Percentiles rank a stretch among this genome's conserved stretches.
Evolutionary conservation across 2,888 invertebrate genomes (phyloP).

Genomic region (Drosophila quasianomalipes): DNA sequence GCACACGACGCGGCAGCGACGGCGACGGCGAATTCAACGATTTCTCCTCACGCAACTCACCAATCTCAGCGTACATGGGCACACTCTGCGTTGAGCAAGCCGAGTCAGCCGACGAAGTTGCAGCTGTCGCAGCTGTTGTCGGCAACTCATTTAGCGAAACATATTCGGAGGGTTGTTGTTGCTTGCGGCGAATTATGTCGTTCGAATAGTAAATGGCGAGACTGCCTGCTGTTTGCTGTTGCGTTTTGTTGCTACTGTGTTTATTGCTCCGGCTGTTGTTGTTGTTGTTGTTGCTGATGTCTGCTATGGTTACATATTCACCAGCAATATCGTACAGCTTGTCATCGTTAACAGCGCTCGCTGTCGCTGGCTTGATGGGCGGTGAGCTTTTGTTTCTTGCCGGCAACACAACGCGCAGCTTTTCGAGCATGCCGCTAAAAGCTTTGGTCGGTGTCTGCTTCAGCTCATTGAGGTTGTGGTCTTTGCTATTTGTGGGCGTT

Average conservation of each 20-base stretch:
- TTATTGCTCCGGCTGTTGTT: conserved; percentile 86
- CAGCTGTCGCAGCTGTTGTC: conserved; percentile 16
- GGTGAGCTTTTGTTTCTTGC: conserved; percentile 84
- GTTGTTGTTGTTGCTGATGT: conserved; percentile 91
- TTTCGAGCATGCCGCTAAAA: conserved; percentile 90
- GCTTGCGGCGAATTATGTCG: conserved; percentile 87
- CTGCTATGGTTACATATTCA: conserved; percentile 94
- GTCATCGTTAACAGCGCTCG: conserved; percentile 85
- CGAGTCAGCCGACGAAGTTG: conserved; percentile 15
- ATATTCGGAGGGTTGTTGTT: conserved; percentile 87
- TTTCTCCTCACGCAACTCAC: conserved; percentile 79
- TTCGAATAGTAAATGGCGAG: conserved; percentile 88
- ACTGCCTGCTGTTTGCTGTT: conserved; percentile 61
- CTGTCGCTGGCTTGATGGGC: conserved; percentile 73
- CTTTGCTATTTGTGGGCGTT: conserved; percentile 74
- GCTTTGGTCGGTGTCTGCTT: conserved; percentile 86
- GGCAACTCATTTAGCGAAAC: conserved; percentile 93
- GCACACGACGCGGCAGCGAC: conserved; percentile 88
- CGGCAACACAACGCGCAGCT: conserved; percentile 88
- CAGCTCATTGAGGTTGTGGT: conserved; percentile 84
- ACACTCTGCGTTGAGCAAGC: conserved; percentile 56
- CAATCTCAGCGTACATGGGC: conserved; percentile 83
- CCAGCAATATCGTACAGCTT: conserved; percentile 86
- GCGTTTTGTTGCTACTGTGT: conserved; percentile 31
- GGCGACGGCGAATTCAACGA: conserved; percentile 57